Evolutionary conservation across 2,797 vertebrate genomes (phyloP).

Genomic region (Poecilia picta): DNA sequence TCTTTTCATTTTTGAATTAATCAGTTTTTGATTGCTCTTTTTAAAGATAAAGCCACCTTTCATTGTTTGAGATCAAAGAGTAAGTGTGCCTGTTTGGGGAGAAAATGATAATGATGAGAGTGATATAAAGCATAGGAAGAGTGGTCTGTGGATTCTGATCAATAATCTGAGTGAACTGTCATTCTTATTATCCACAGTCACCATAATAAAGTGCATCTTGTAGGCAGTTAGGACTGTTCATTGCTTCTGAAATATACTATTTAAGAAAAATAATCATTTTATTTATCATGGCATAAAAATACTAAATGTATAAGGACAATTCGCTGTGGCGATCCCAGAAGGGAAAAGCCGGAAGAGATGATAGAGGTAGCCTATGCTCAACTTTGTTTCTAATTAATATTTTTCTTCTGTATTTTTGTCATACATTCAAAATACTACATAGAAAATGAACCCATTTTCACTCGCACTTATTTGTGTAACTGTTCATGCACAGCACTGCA

Average conservation of each 20-base stretch:
- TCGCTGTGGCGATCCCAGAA: neutral
- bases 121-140: constrained; percentile 36
- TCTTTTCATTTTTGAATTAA: constrained; percentile 13
- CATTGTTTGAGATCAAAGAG: constrained; percentile 67
- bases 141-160: constrained; percentile 48
- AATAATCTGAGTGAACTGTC: constrained; percentile 61
- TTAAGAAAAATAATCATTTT: constrained; percentile 21
- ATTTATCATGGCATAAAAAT: constrained; percentile 16
- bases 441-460: constrained; percentile 2
- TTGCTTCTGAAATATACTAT: constrained; percentile 25
- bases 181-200: constrained; percentile 47
- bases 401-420: neutral
- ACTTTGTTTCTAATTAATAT: constrained; percentile 1
- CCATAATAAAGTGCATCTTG: constrained; percentile 59
- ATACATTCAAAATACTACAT: neutral
- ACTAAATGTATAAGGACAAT: neutral
- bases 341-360: neutral
- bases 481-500: constrained; percentile 42
- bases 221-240: constrained; percentile 36
- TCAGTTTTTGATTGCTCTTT: constrained; percentile 57
- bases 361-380: neutral
- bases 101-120: constrained; percentile 25
- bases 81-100: constrained; percentile 60
- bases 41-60: constrained; percentile 70
- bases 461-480: neutral